Conservation (phyloP, 2,888 invertebrate species). For the Spisula solida region DNA sequence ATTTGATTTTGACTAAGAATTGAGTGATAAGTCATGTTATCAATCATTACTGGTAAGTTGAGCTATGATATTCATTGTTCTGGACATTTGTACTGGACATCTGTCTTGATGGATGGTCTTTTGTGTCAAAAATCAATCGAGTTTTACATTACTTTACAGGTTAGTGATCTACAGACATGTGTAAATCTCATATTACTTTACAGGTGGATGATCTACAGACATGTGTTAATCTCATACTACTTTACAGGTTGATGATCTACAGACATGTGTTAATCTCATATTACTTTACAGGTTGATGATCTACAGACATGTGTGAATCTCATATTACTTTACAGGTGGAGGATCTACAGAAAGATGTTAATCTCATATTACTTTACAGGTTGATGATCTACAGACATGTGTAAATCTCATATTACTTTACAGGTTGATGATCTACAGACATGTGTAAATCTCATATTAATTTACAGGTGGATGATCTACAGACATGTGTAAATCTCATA, state of each 20-base stretch:
- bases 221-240: conserved; percentile 88
- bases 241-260: conserved; percentile 72
- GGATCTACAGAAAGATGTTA: conserved; percentile 81
- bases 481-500: conserved; percentile 86
- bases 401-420: conserved; percentile 87
- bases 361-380: conserved; percentile 85
- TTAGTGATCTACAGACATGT: conserved; percentile 75
- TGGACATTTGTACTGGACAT: no score
- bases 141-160: conserved; percentile 57
- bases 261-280: conserved; percentile 86
- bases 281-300: conserved; percentile 75
- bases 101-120: no score
- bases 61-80: no score
- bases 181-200: conserved; percentile 87
- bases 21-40: no score
- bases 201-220: conserved; percentile 72
- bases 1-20: no score
- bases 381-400: conserved; percentile 75
- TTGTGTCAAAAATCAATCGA: no score
- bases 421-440: conserved; percentile 72
- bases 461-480: conserved; percentile 72
- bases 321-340: conserved; percentile 76
- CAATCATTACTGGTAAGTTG: no score
- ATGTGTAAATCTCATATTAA: conserved; percentile 88
- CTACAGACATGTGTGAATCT: conserved; percentile 85